Conservation (phyloP, 1,140 invertebrate species). For the Zeugodacus cucurbitae region DNA sequence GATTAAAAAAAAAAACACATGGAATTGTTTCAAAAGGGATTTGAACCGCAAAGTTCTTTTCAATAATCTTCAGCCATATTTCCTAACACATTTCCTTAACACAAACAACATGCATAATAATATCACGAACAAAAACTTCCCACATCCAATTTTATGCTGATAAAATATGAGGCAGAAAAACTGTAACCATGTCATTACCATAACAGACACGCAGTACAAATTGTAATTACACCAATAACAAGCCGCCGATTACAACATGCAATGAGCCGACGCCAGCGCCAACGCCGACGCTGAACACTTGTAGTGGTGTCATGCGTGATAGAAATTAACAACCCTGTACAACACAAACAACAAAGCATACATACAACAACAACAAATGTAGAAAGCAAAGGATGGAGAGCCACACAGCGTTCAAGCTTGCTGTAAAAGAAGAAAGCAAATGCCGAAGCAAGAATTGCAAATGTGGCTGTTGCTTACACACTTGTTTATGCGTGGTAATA, state of each 20-base stretch:
- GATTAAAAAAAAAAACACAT: too few species aligned
- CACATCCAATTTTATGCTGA: not conserved
- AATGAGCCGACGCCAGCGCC: not conserved
- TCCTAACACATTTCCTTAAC: too few species aligned
- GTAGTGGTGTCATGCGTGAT: slow-evolving; percentile 12
- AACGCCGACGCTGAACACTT: not conserved
- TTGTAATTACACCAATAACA: slow-evolving; percentile 22
- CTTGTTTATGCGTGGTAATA: not conserved
- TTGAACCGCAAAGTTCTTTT: too few species aligned
- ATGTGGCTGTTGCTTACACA: not conserved
- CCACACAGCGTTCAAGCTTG: not conserved
- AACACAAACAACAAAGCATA: not conserved
- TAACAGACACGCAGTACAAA: slow-evolving; percentile 15
- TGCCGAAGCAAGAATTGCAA: not conserved
- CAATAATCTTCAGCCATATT: too few species aligned
- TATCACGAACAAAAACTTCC: not conserved
- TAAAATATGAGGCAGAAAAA: not conserved
- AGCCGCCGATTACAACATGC: not conserved
- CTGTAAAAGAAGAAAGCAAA: not conserved
- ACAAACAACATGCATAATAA: too few species aligned
- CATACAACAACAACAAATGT: not conserved
- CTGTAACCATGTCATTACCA: not conserved
- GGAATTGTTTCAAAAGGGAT: too few species aligned
- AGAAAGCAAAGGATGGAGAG: not conserved
- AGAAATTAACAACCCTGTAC: not conserved